Evolutionary conservation across 2,888 invertebrate genomes (phyloP).

Genomic region (Octodonta nipae): DNA sequence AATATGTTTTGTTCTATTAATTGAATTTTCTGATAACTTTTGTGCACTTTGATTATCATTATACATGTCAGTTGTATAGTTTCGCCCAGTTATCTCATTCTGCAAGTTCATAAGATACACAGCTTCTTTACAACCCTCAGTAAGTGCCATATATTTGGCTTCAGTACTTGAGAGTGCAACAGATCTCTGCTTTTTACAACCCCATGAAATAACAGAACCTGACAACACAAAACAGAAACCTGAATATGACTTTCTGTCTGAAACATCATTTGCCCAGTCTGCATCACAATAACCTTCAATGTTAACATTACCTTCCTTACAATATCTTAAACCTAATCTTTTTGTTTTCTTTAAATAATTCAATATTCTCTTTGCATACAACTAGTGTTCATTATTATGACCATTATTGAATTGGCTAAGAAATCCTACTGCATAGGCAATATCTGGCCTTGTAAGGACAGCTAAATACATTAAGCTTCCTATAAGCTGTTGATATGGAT

Average conservation of each 20-base stretch:
- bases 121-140: slow-evolving; percentile 18
- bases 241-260: slow-evolving; percentile 30
- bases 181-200: slow-evolving; percentile 22
- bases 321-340: slow-evolving; percentile 1
- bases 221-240: slow-evolving; percentile 20
- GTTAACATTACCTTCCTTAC: background rate
- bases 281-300: slow-evolving; percentile 6
- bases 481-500: slow-evolving; percentile 14
- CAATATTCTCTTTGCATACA: slow-evolving; percentile 8
- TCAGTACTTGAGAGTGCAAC: slow-evolving; percentile 20
- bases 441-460: slow-evolving; percentile 16
- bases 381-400: slow-evolving; percentile 13
- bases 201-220: slow-evolving; percentile 20
- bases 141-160: slow-evolving; percentile 22
- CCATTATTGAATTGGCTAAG: slow-evolving; percentile 13
- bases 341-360: slow-evolving; percentile 9
- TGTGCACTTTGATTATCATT: slow-evolving; percentile 13
- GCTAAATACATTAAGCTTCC: slow-evolving; percentile 11
- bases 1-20: slow-evolving; percentile 9
- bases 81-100: slow-evolving; percentile 4
- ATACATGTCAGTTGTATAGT: slow-evolving; percentile 5
- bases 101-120: slow-evolving; percentile 9
- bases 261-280: slow-evolving; percentile 10
- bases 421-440: slow-evolving; percentile 14
- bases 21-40: slow-evolving; percentile 7